A percentile compares a stretch with the other conserved stretches of the same genome.
Conservation (phyloP, 2,113 vertebrate genomes). For the Cheirogaleus medius region DNA sequence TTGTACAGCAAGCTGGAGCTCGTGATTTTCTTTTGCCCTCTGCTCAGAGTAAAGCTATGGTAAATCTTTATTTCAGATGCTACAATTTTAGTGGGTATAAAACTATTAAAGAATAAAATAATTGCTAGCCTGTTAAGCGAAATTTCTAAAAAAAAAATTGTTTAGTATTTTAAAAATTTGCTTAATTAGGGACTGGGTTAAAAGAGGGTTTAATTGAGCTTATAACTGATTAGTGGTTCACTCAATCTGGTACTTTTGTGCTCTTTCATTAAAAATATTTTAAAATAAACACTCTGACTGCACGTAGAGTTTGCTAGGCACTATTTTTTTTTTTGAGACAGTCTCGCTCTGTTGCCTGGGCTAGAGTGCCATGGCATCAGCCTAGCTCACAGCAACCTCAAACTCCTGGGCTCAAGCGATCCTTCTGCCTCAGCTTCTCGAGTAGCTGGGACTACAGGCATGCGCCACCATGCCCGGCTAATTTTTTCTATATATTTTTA, state of each 20-base stretch:
- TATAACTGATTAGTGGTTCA: neutral
- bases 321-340: too few relatives aligned
- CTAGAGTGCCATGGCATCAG: too few relatives aligned
- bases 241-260: neutral
- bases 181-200: neutral
- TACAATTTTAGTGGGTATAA: neutral
- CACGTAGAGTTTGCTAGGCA: neutral
- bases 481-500: too few relatives aligned
- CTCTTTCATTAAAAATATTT: neutral
- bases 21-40: rapidly evolving
- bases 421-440: too few relatives aligned
- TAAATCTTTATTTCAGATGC: neutral
- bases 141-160: neutral
- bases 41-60: neutral
- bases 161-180: neutral
- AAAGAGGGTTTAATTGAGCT: neutral
- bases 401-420: too few relatives aligned
- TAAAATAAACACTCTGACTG: neutral
- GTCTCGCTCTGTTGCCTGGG: too few relatives aligned
- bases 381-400: too few relatives aligned
- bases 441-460: too few relatives aligned
- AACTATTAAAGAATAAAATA: neutral
- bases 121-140: neutral
- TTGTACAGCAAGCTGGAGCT: rapidly evolving
- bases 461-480: too few relatives aligned